Conservation (phyloP, 2,888 invertebrate genomes). For the Drepana falcataria region DNA sequence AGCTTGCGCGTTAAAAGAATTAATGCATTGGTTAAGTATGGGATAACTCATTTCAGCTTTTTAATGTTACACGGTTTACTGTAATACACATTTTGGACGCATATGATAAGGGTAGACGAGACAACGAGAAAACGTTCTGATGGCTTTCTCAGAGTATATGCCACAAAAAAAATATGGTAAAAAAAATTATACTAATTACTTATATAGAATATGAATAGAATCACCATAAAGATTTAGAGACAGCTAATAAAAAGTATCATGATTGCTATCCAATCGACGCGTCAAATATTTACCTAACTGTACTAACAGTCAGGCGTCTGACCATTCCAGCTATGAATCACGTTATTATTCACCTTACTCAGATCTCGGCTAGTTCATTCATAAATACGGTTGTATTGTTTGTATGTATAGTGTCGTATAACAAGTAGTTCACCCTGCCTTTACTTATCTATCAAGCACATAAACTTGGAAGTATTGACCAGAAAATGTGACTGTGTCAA, state of each 20-base stretch:
- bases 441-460: too few relatives aligned
- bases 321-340: not conserved
- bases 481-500: not conserved
- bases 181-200: too few relatives aligned
- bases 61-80: not conserved
- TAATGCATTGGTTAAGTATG: slow-evolving; percentile 22
- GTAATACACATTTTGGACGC: not conserved
- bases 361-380: not conserved
- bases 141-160: not conserved
- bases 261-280: not conserved
- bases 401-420: not conserved
- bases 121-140: not conserved
- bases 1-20: slow-evolving; percentile 23
- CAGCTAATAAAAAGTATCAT: not conserved
- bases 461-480: too few relatives aligned
- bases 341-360: not conserved
- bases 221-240: too few relatives aligned
- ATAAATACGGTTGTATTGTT: not conserved
- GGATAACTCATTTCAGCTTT: slow-evolving; percentile 24
- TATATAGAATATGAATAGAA: too few relatives aligned
- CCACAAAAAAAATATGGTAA: too few relatives aligned
- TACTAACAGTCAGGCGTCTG: not conserved
- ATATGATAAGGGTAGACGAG: not conserved
- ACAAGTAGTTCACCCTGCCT: too few relatives aligned
- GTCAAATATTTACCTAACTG: not conserved